phyloP scores from a whole-genome alignment of 2,113 vertebrate species.

The Phyllostomus hastatus region DNA sequence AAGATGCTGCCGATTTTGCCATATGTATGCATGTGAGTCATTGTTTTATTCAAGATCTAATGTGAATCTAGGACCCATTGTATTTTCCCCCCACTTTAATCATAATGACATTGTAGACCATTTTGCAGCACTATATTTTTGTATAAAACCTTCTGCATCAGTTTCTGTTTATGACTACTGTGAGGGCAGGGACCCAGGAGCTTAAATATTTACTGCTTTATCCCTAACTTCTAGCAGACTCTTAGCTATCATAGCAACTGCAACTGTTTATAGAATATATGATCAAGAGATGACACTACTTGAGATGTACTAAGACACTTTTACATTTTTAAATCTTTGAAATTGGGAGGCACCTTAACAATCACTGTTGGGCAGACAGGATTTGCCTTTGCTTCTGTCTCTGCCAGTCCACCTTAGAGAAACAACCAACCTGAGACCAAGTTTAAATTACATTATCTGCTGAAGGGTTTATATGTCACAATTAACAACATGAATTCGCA shows the following conservation, averaged over 20 bases:
- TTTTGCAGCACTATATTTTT: neutral
- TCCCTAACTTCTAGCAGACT: neutral
- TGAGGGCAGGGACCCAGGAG: neutral
- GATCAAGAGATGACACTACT: neutral
- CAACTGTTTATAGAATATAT: neutral
- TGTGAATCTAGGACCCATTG: neutral
- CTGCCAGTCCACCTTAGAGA: neutral
- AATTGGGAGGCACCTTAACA: neutral
- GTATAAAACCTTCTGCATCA: neutral
- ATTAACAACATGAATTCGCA: neutral
- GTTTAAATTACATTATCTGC: neutral
- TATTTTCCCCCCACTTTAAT: neutral
- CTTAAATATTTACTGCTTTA: neutral
- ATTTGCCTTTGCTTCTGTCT: conserved; percentile 29
- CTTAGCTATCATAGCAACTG: neutral
- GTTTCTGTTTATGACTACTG: neutral
- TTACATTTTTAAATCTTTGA: neutral
- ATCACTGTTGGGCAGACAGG: neutral
- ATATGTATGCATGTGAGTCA: conserved; percentile 86
- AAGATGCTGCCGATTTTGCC: conserved; percentile 87
- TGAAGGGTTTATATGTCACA: neutral
- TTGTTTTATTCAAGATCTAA: neutral
- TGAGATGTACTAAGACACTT: neutral
- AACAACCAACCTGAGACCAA: neutral
- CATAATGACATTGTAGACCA: neutral